Evolutionary conservation across 2,113 vertebrate species (phyloP).

Genomic region (Edolisoma coerulescens): DNA sequence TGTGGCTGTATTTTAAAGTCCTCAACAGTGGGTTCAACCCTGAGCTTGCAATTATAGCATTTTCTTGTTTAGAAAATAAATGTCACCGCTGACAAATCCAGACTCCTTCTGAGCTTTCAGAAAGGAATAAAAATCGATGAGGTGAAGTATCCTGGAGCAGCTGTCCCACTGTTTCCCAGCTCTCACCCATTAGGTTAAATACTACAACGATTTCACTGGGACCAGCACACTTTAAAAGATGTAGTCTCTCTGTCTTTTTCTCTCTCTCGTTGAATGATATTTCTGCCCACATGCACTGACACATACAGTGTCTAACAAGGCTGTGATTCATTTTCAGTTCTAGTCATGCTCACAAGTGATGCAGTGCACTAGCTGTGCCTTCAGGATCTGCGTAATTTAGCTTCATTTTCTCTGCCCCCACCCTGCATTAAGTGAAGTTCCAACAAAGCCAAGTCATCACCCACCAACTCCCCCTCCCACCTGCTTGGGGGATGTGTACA

Average conservation of each 20-base stretch:
- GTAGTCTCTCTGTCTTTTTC: slow-evolving; percentile 19
- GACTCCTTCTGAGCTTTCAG: background rate
- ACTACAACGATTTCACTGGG: background rate
- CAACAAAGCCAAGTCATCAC: slow-evolving; percentile 59
- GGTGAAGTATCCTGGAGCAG: background rate
- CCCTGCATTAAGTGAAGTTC: slow-evolving; percentile 11
- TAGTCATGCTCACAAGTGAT: slow-evolving; percentile 60
- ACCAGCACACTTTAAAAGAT: slow-evolving; percentile 32
- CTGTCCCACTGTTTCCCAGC: background rate
- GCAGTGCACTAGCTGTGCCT: slow-evolving; percentile 40
- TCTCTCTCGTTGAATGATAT: slow-evolving; percentile 39
- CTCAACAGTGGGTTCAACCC: background rate
- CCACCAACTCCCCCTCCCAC: slow-evolving; percentile 63
- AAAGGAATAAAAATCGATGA: background rate
- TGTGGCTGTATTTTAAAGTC: slow-evolving; percentile 9
- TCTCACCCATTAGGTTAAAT: background rate
- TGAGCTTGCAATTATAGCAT: background rate
- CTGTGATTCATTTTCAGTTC: slow-evolving; percentile 68
- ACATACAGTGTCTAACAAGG: slow-evolving; percentile 62
- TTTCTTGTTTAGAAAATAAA: slow-evolving; percentile 26
- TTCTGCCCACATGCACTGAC: slow-evolving; percentile 70
- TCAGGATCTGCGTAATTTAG: slow-evolving; percentile 26
- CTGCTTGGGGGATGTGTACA: slow-evolving; percentile 11
- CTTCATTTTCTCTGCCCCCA: slow-evolving; percentile 47
- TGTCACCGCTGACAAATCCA: background rate